Evolutionary conservation across 2,888 invertebrate species (phyloP), one percentile per base, ranked within the genome.

Genomic region (Aromia moschata): DNA sequence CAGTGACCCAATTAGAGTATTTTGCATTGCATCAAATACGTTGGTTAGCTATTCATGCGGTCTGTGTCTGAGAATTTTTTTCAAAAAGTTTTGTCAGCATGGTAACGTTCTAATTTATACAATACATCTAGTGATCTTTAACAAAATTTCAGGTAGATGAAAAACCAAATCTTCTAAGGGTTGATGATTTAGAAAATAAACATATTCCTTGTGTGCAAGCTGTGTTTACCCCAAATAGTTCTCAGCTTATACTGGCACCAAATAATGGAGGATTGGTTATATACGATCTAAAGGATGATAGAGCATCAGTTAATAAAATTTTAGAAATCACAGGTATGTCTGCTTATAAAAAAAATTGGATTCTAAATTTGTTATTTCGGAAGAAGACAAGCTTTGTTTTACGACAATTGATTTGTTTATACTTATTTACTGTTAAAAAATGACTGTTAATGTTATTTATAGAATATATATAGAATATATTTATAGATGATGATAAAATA

Each of bases 161-260:
- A 11, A 62, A 67, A 31, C 75, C 75, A 1, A 70, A 72, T 16
- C 57, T 85, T 10, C 18, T 68, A 17, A 72, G 69, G 60, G 64
- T 84, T 2, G 80, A 80, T 51, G 74, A 77, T 57, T 54, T 70
- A 18, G 73, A 73, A 52, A 60, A 68, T 33, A 61, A 55, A 18
- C 58, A 69, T 20, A 45, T 47, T 12, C 61, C 70, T 12, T 72
- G 72, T 56, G 70, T 79, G 1, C 78, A 78, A 45, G 76, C 82
- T 12, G 57, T 74, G 10, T 86, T 86, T 65, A 77, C 79, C 11
- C 68, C 76, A 3, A 75, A 83, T 64, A 80, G 78, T 37, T 71
- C 77, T 16, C 78, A 78, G 10, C 65, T 86, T 38, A 80, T 83
- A 46, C 69, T 83, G 1, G 79, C 82, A 0, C 79, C 83, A 49